Evolutionary conservation across 2,888 invertebrate species (phyloP).

Genomic region (Rotaria sp.): DNA sequence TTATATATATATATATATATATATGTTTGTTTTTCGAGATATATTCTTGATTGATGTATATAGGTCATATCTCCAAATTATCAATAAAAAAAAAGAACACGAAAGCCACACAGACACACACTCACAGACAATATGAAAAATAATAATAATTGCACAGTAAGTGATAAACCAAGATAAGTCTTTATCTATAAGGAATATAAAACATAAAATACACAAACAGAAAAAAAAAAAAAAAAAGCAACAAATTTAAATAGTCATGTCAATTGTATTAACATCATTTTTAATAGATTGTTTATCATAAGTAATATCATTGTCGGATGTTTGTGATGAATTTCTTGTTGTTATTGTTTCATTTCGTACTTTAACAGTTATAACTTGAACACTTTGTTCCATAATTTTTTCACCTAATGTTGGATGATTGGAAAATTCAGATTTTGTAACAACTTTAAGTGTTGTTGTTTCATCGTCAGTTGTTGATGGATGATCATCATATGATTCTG

Average conservation of each 20-base stretch:
- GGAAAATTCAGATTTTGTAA: slow-evolving; percentile 14
- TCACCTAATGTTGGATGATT: slow-evolving; percentile 2
- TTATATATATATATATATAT: neutral
- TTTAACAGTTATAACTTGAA: slow-evolving; percentile 20
- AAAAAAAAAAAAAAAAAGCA: neutral
- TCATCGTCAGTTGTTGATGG: neutral
- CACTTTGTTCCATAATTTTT: slow-evolving; percentile 14
- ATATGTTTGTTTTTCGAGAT: neutral
- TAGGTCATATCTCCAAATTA: no score
- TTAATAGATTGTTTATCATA: neutral
- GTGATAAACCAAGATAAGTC: neutral
- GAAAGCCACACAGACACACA: neutral
- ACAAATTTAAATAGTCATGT: neutral
- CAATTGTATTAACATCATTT: neutral
- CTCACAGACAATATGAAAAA: slow-evolving; percentile 10
- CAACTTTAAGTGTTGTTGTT: neutral
- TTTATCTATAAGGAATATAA: neutral
- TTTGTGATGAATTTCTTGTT: neutral
- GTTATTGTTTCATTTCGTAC: slow-evolving; percentile 13
- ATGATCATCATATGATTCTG: slow-evolving; percentile 5
- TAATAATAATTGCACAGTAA: neutral
- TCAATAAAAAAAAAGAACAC: neutral
- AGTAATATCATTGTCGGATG: neutral
- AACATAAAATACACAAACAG: neutral
- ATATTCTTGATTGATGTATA: no score